Evolutionary conservation across 2,888 invertebrate genomes (phyloP).

Genomic region (Lepetodrilus schrolli): DNA sequence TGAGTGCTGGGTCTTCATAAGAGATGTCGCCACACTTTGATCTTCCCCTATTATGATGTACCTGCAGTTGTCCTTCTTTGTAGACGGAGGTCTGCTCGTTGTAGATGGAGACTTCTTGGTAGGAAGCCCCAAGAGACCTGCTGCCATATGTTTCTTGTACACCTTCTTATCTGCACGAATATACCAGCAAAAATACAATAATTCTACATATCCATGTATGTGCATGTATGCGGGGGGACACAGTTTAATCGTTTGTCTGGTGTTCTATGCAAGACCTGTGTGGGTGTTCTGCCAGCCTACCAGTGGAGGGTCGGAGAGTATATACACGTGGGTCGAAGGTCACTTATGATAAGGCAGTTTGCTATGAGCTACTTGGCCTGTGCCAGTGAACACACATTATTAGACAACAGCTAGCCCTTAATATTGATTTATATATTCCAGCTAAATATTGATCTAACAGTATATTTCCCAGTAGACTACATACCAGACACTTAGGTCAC

Average conservation of each 20-base stretch:
- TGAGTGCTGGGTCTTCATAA: no score
- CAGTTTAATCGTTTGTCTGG: no score
- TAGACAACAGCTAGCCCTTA: slow-evolving; percentile 16
- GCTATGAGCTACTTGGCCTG: background rate
- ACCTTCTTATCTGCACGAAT: slow-evolving; percentile 5
- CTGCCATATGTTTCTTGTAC: no score
- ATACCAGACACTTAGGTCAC: slow-evolving; percentile 24
- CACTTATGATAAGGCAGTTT: slow-evolving; percentile 6
- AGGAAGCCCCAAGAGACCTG: no score
- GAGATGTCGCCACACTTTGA: no score
- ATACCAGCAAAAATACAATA: slow-evolving; percentile 22
- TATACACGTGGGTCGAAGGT: slow-evolving; percentile 14
- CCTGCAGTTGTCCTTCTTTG: no score
- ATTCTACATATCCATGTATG: slow-evolving; percentile 11
- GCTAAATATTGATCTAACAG: slow-evolving; percentile 23
- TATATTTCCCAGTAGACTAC: slow-evolving; percentile 22
- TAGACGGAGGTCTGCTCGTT: no score
- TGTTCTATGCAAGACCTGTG: no score
- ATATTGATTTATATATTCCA: slow-evolving; percentile 26
- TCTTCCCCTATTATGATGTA: no score
- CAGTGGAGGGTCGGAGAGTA: background rate
- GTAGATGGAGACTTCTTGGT: no score
- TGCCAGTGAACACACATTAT: background rate
- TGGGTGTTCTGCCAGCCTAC: slow-evolving; percentile 10
- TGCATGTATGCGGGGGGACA: no score